phyloP scores from a whole-genome alignment of 2,113 vertebrate species.

The Candoia aspera region DNA sequence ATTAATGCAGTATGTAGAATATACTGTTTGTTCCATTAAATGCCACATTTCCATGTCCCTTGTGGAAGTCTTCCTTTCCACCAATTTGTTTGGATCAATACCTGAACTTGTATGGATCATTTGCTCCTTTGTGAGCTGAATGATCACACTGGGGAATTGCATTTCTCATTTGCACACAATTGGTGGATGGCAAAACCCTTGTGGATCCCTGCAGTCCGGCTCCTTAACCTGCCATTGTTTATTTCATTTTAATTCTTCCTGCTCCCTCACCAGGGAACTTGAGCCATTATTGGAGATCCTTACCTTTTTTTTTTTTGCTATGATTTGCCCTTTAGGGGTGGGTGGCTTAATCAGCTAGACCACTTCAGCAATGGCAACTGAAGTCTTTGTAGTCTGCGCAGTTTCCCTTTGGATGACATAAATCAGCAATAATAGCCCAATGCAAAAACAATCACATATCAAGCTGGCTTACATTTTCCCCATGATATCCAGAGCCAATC shows the following conservation, averaged over 20 bases:
- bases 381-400: background rate
- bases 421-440: background rate
- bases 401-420: background rate
- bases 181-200: background rate
- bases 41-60: background rate
- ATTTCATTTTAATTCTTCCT: background rate
- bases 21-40: background rate
- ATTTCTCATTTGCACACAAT: background rate
- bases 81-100: background rate
- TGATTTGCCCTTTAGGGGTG: background rate
- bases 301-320: background rate
- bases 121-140: background rate
- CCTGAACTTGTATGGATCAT: background rate
- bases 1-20: background rate
- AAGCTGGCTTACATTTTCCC: background rate
- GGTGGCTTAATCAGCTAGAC: background rate
- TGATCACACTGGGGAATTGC: background rate
- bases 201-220: too few species aligned
- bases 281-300: background rate
- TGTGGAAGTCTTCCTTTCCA: background rate
- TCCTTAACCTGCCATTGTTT: background rate
- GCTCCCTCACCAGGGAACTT: background rate
- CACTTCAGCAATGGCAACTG: background rate
- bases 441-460: background rate
- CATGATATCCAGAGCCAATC: too few species aligned